Conservation (phyloP, 2,888 invertebrate species). For the Tholera decimalis region DNA sequence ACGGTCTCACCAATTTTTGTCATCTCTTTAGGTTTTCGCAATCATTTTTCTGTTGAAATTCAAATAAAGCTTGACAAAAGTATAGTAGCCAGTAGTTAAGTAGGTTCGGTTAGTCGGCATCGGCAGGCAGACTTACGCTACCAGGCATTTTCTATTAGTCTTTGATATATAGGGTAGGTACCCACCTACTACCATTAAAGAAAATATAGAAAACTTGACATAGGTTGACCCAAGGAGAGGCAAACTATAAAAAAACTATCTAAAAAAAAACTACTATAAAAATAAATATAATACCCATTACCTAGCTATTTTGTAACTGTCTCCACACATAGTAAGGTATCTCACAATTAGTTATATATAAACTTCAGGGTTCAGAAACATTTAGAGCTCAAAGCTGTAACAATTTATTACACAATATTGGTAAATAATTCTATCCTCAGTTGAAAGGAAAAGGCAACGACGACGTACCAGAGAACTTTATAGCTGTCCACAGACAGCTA, state of each 20-base stretch:
- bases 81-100: no score
- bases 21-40: background rate
- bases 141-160: no score
- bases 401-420: constrained; percentile 50
- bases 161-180: no score
- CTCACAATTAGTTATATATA: constrained; percentile 20
- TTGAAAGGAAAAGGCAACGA: constrained; percentile 47
- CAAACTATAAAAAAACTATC: no score
- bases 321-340: no score
- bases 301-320: no score
- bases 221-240: no score
- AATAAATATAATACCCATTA: no score
- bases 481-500: constrained; percentile 47
- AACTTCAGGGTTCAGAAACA: constrained; percentile 27
- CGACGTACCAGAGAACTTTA: constrained; percentile 38
- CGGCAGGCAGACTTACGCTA: background rate
- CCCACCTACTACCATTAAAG: no score
- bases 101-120: no score
- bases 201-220: no score
- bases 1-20: background rate
- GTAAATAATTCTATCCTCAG: constrained; percentile 49
- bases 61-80: background rate
- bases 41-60: background rate
- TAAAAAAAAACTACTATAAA: no score
- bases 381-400: constrained; percentile 18